Evolutionary conservation across 1,140 invertebrate species (phyloP).

Genomic region (Macrotrachela quadricornifera): DNA sequence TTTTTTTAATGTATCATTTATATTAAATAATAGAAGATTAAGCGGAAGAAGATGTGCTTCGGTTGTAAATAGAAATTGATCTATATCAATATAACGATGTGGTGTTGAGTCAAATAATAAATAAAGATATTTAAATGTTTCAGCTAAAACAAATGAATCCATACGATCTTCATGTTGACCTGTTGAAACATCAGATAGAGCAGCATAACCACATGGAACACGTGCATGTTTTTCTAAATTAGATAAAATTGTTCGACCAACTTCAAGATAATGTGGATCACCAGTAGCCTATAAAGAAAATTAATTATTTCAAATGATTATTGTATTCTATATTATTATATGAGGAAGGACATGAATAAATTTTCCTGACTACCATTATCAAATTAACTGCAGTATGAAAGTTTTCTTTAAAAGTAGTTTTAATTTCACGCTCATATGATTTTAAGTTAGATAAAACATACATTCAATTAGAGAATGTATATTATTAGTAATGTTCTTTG

Average conservation of each 20-base stretch:
- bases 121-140: conserved; percentile 92
- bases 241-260: conserved; percentile 68
- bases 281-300: conserved; percentile 49
- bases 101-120: conserved; percentile 69
- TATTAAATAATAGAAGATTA: neutral
- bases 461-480: too few species aligned
- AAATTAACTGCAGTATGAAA: too few species aligned
- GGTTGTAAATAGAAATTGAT: conserved; percentile 87
- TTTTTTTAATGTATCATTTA: too few species aligned
- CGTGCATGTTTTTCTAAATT: conserved; percentile 67
- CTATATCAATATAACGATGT: conserved; percentile 67
- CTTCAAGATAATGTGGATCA: conserved; percentile 80
- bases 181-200: conserved; percentile 79
- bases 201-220: conserved; percentile 80
- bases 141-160: conserved; percentile 90
- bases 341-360: too few species aligned
- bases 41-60: conserved; percentile 76
- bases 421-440: too few species aligned
- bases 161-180: conserved; percentile 73
- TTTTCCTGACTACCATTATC: too few species aligned
- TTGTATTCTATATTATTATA: too few species aligned
- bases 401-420: too few species aligned
- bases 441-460: too few species aligned
- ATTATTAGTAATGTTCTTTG: too few species aligned
- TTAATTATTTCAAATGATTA: too few species aligned